Conservation (phyloP, 1,140 invertebrate species). For the Olivierus martensii region DNA sequence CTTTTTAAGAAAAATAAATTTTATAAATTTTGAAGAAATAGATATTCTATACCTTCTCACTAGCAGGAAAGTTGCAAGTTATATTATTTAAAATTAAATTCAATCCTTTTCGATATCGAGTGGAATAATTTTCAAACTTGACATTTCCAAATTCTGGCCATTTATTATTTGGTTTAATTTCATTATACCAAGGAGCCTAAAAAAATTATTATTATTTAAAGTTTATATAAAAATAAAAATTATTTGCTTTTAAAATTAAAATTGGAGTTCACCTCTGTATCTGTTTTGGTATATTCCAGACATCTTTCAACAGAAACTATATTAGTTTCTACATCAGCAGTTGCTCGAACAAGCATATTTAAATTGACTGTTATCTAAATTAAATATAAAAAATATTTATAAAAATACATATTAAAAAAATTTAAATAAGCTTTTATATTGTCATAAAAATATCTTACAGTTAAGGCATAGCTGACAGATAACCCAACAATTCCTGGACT, state of each 20-base stretch:
- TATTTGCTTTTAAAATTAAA: too few species aligned
- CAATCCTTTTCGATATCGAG: slow-evolving; percentile 32
- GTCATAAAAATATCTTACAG: slow-evolving; percentile 47
- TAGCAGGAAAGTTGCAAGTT: slow-evolving; percentile 21
- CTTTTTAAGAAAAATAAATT: too few species aligned
- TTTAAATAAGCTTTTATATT: background rate
- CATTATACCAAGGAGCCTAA: slow-evolving; percentile 1
- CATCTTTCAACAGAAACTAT: slow-evolving; percentile 48
- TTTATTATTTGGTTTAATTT: slow-evolving; percentile 22
- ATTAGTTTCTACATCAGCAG: slow-evolving; percentile 47
- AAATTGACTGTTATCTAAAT: slow-evolving; percentile 37
- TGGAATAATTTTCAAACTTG: slow-evolving; percentile 57
- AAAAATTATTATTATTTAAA: slow-evolving; percentile 53
- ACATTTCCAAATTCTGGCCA: slow-evolving; percentile 67
- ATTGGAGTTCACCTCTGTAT: slow-evolving; percentile 22
- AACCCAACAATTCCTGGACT: slow-evolving; percentile 70
- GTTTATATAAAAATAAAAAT: too few species aligned
- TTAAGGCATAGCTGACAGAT: slow-evolving; percentile 77
- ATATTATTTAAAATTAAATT: slow-evolving; percentile 28
- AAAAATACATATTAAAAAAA: background rate
- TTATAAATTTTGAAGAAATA: too few species aligned
- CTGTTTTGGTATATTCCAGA: slow-evolving; percentile 40
- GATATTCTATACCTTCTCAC: slow-evolving; percentile 38
- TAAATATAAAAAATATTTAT: background rate
- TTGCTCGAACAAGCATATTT: slow-evolving; percentile 45